These are phyloP conservation scores for Periophthalmus modestus DNA, from an alignment of 2,113 vertebrate species.

Conservation along the genomic window DNA sequence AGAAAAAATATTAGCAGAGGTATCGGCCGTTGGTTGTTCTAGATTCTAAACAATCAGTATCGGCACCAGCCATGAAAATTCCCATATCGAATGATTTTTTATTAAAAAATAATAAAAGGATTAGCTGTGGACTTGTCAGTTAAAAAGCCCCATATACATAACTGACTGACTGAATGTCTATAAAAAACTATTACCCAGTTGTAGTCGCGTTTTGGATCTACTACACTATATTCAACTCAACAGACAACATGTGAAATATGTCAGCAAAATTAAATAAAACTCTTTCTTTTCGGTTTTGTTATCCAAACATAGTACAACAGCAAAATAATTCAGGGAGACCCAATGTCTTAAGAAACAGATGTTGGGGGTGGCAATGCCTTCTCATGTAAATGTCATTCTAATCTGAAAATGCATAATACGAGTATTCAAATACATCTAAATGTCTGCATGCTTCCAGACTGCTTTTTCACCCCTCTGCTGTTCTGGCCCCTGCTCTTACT, in stretches of 20 bases:
- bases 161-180: too few species aligned
- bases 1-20: too few species aligned
- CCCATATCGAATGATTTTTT: too few species aligned
- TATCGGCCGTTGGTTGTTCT: too few species aligned
- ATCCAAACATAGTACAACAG: neutral
- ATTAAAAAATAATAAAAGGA: too few species aligned
- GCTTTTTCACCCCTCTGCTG: neutral
- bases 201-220: too few species aligned
- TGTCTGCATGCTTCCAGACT: neutral
- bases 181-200: too few species aligned
- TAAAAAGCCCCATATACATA: too few species aligned
- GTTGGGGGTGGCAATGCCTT: neutral
- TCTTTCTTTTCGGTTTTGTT: neutral
- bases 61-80: too few species aligned
- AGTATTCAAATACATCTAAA: neutral
- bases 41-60: too few species aligned
- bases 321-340: neutral
- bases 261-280: neutral
- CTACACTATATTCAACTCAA: too few species aligned
- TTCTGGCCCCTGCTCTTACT: constrained; percentile 2
- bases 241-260: neutral
- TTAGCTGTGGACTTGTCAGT: too few species aligned
- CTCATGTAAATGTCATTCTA: neutral
- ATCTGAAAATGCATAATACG: neutral
- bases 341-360: neutral